Evolutionary conservation across 2,888 invertebrate genomes (phyloP).

Genomic region (Ypsolopha sequella): DNA sequence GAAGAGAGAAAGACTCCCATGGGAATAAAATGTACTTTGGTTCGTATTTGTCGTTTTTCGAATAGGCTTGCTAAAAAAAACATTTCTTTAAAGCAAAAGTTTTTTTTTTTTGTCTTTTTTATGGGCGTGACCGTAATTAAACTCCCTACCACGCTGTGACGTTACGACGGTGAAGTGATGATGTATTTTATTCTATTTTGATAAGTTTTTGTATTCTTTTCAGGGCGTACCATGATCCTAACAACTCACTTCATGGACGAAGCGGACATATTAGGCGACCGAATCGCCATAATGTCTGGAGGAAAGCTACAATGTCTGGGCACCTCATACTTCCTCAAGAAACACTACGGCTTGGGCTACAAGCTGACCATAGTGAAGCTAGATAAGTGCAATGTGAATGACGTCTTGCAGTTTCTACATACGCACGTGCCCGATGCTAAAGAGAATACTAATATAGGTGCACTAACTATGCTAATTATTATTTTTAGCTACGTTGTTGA

Average conservation of each 20-base stretch:
- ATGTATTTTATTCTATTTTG: too few species aligned
- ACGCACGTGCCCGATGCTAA: slow-evolving; percentile 75
- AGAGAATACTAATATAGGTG: slow-evolving; percentile 79
- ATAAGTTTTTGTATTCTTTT: slow-evolving; percentile 1
- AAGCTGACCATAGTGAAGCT: slow-evolving; percentile 74
- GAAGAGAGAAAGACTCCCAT: too few species aligned
- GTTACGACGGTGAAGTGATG: too few species aligned
- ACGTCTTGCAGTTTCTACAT: slow-evolving; percentile 69
- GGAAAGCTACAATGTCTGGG: slow-evolving; percentile 86
- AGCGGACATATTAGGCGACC: slow-evolving; percentile 88
- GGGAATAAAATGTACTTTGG: too few species aligned
- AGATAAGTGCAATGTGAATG: slow-evolving; percentile 36
- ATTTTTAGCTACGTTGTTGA: too few species aligned
- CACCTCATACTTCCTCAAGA: slow-evolving; percentile 86
- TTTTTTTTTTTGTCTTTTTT: too few species aligned
- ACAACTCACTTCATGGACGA: slow-evolving; percentile 95
- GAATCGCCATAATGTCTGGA: slow-evolving; percentile 89
- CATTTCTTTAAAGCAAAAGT: too few species aligned
- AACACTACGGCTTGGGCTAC: slow-evolving; percentile 89
- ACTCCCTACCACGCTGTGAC: too few species aligned
- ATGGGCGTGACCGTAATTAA: too few species aligned
- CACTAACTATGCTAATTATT: slow-evolving; percentile 10
- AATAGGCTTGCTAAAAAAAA: too few species aligned
- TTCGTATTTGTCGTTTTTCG: too few species aligned
- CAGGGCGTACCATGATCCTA: slow-evolving; percentile 82